These are phyloP conservation scores for Monochamus alternatus DNA, from an alignment of 2,888 invertebrate genomes.

Conservation along the genomic window DNA sequence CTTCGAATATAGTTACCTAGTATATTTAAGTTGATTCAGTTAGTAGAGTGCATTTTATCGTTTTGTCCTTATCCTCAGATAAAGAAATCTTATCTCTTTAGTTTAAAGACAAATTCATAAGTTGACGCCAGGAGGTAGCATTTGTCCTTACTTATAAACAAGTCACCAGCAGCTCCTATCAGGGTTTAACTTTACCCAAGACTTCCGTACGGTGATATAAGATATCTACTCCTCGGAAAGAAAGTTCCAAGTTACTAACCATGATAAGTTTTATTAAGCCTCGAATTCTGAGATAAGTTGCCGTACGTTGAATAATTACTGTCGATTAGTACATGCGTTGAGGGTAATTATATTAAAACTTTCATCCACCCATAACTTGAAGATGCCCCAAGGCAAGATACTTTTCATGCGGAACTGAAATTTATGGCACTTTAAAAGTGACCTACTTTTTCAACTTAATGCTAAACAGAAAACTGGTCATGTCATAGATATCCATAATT, in stretches of 20 bases:
- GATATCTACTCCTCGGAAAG: neutral
- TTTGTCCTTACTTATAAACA: neutral
- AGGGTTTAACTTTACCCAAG: neutral
- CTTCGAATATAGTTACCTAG: too few species aligned
- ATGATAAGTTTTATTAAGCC: neutral
- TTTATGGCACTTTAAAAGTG: neutral
- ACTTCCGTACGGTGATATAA: neutral
- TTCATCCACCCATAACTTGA: neutral
- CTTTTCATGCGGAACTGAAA: neutral
- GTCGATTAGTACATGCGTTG: neutral
- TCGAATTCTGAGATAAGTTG: neutral
- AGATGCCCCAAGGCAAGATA: neutral
- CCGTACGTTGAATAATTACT: constrained; percentile 1
- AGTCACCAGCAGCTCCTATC: neutral
- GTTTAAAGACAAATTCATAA: too few species aligned
- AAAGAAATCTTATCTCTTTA: too few species aligned
- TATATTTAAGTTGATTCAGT: too few species aligned
- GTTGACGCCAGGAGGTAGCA: neutral
- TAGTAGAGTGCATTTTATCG: too few species aligned
- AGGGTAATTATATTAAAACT: neutral
- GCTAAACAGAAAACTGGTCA: too few species aligned
- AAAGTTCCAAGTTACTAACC: neutral
- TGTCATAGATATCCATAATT: too few species aligned
- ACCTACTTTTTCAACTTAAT: neutral
- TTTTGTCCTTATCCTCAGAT: too few species aligned